These are phyloP conservation scores for Petrolisthes cinctipes DNA, from an alignment of 2,888 invertebrate species.

Conservation along the genomic window DNA sequence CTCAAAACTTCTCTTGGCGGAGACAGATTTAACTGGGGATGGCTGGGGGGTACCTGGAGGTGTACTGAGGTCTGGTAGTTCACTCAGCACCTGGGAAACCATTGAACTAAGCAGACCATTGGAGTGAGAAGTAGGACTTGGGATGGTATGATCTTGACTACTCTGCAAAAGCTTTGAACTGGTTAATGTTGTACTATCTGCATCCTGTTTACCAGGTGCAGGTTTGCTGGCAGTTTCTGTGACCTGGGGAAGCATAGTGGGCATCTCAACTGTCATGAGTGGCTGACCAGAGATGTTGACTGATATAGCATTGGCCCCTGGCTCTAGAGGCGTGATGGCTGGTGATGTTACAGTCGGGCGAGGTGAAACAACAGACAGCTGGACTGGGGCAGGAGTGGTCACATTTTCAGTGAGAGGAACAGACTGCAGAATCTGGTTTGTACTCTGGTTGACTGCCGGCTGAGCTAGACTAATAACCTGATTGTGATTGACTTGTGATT, in stretches of 20 bases:
- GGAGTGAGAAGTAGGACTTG: neutral
- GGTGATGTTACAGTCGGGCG: neutral
- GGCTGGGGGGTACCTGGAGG: conserved; percentile 52
- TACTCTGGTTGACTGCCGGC: neutral
- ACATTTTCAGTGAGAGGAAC: neutral
- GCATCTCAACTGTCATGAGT: conserved; percentile 56
- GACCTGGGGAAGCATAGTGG: conserved; percentile 3
- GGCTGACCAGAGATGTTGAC: conserved; percentile 64
- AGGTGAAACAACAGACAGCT: conserved; percentile 30
- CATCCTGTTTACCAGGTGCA: neutral
- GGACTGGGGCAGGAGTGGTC: conserved; percentile 20
- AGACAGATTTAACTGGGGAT: neutral
- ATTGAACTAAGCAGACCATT: conserved; percentile 45
- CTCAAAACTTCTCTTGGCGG: neutral
- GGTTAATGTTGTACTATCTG: neutral
- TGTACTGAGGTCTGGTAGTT: conserved; percentile 54
- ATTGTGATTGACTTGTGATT: conserved; percentile 12
- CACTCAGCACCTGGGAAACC: conserved; percentile 45
- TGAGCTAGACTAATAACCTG: neutral
- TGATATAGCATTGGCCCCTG: conserved; percentile 51
- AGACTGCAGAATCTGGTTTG: conserved; percentile 14
- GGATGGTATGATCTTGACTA: neutral
- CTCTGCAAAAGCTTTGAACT: neutral
- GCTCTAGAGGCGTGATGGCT: neutral
- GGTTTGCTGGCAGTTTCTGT: conserved; percentile 2